Evolutionary conservation across 1,140 invertebrate species (phyloP), one percentile per base, ranked within the genome.

Genomic region (Pseudomyrmex flavicornis): DNA sequence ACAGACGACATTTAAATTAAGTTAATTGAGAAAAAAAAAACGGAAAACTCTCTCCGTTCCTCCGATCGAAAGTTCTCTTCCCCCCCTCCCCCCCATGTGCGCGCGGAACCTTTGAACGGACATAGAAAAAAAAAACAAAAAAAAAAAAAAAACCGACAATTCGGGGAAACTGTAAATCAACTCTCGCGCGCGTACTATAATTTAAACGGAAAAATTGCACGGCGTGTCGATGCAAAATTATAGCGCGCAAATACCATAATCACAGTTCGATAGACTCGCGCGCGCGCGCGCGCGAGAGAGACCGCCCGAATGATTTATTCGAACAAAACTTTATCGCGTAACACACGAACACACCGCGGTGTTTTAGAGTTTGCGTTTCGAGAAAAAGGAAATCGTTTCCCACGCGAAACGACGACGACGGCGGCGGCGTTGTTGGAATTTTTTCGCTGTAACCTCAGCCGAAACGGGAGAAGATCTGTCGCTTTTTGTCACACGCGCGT

Each of bases 381-480:
- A 13, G 20, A 65, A 63, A 62, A 82, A 65, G 79, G 48, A 77
- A 54, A 88, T 79, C 56, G 58, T 70, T 88, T 84, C 82, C 58
- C 79, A 87, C 76, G 61, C 61, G 22, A 35, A 35, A 35, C 35
- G 35, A 35, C 35, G 35, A 54, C 54, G 17, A 59, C 17, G 20
- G 46, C 2, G 17, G 17, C 17, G 17, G 17, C 17, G 17, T 0
- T 17, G 26, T 3, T 63, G 17, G 58, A 82, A 83, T 70, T 87
- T 44, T 70, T 87, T 44, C 17, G 63, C n/a, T 20, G 63, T 52
- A 17, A n/a, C 10, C 50, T 76, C 4, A 8, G 12, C 15, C 35
- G 35, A 35, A 10, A 26, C 56, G 62, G 74, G 83, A 70, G 72
- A 88, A 74, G 61, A 84, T 88, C 82, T 59, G 82, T 84, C 61